Evolutionary conservation across 2,797 vertebrate genomes (phyloP).

Genomic region (Schizopygopsis pylzovi): DNA sequence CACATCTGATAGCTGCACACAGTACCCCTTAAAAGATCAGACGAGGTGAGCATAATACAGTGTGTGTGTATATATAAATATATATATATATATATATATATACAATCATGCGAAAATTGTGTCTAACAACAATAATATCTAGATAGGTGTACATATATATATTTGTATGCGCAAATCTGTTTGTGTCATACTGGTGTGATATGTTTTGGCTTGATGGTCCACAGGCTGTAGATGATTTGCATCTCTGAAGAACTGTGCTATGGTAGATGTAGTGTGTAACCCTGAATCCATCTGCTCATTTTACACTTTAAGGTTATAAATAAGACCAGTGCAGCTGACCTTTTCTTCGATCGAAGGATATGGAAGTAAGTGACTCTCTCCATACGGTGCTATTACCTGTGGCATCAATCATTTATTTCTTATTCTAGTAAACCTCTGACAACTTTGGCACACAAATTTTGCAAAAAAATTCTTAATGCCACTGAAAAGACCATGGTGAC

Average conservation of each 20-base stretch:
- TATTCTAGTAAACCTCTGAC: neutral
- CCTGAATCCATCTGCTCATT: neutral
- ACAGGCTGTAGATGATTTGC: neutral
- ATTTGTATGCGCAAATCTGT: neutral
- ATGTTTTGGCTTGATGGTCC: neutral
- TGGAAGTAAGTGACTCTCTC: neutral
- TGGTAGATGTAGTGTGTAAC: neutral
- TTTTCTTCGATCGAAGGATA: neutral
- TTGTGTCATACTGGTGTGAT: neutral
- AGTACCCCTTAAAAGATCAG: neutral
- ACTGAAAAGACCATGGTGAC: neutral
- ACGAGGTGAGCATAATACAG: neutral
- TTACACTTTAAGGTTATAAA: conserved; percentile 7
- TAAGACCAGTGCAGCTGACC: neutral
- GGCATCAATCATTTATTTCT: neutral
- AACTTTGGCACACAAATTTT: neutral
- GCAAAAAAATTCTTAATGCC: neutral
- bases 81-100: too few relatives aligned
- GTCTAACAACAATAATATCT: neutral
- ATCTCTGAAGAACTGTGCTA: neutral
- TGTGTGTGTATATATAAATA: too few relatives aligned
- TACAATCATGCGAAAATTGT: neutral
- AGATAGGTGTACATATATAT: neutral
- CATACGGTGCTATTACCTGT: neutral
- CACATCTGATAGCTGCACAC: neutral